Evolutionary conservation across 2,113 vertebrate genomes (phyloP).

Genomic region (Rhombomys opimus): DNA sequence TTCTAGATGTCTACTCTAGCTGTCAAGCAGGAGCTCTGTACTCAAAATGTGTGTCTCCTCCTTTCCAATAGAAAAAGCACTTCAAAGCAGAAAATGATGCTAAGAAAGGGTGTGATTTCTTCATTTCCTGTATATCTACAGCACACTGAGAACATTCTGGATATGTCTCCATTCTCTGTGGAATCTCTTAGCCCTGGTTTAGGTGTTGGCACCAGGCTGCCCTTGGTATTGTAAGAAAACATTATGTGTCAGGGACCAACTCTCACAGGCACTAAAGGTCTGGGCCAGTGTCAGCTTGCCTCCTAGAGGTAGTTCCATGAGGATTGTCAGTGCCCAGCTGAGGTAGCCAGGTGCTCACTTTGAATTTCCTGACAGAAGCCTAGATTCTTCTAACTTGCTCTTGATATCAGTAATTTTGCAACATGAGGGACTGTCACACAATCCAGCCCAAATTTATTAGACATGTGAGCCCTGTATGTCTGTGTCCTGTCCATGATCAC

Average conservation of each 20-base stretch:
- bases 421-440: not conserved
- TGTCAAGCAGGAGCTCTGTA: not conserved
- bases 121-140: not conserved
- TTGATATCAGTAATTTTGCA: not conserved
- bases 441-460: not conserved
- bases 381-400: not conserved
- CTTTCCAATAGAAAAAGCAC: not conserved
- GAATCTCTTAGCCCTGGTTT: not conserved
- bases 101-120: rapidly evolving
- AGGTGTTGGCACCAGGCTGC: not conserved
- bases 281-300: not conserved
- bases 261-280: not conserved
- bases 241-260: not conserved
- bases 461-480: not conserved
- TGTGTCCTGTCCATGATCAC: not conserved
- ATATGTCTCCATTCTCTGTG: no score
- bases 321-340: no score
- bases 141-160: not conserved
- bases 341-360: not conserved
- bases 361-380: not conserved
- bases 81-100: not conserved
- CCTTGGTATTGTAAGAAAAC: not conserved
- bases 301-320: rapidly evolving
- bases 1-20: not conserved
- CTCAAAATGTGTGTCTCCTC: no score